These are phyloP conservation scores for Epinephelus awoara DNA, from an alignment of 2,797 vertebrate species.

Conservation along the genomic window DNA sequence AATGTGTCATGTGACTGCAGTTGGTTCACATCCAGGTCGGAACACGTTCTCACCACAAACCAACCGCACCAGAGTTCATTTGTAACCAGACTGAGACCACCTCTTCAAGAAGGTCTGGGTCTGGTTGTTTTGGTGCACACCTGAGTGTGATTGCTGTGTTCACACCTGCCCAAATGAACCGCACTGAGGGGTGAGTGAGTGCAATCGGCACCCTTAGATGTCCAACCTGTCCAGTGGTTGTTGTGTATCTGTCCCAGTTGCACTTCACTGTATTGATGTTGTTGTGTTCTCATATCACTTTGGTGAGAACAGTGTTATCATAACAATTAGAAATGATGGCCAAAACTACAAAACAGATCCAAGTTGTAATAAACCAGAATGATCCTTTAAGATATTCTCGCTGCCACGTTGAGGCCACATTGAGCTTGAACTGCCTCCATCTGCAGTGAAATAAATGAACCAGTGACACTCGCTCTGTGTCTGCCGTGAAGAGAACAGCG, in stretches of 20 bases:
- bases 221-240: background rate
- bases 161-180: too few species aligned
- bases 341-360: slow-evolving; percentile 16
- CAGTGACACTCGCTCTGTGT: slow-evolving; percentile 76
- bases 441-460: slow-evolving; percentile 77
- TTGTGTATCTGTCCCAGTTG: background rate
- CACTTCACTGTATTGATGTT: background rate
- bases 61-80: too few species aligned
- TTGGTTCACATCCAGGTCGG: too few species aligned
- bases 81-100: too few species aligned
- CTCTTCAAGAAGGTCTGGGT: too few species aligned
- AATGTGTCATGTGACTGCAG: too few species aligned
- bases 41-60: too few species aligned
- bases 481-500: slow-evolving; percentile 75
- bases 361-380: slow-evolving; percentile 41
- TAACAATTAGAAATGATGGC: slow-evolving; percentile 2
- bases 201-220: too few species aligned
- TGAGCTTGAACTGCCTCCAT: slow-evolving; percentile 67
- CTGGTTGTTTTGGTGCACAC: too few species aligned
- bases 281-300: background rate
- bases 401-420: slow-evolving; percentile 47
- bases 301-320: background rate
- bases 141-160: too few species aligned
- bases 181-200: too few species aligned
- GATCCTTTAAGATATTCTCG: slow-evolving; percentile 45